phyloP scores from a whole-genome alignment of 1,140 invertebrate species.

The Magallana angulata region DNA sequence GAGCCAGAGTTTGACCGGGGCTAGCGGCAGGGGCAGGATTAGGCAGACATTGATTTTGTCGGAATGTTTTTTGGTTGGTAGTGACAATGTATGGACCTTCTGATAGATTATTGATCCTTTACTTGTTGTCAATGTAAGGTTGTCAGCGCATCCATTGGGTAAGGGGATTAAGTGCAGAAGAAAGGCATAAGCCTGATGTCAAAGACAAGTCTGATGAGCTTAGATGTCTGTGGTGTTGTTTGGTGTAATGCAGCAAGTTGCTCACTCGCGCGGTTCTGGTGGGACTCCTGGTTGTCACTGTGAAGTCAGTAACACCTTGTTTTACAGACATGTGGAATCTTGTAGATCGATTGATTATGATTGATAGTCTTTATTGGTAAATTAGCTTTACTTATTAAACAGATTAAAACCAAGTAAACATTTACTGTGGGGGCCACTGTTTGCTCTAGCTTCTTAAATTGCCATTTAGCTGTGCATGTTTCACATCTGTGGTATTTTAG shows the following conservation, averaged over 20 bases:
- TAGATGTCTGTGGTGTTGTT: not conserved
- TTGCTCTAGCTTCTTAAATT: not conserved
- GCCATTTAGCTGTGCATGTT: not conserved
- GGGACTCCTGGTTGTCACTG: too few relatives aligned
- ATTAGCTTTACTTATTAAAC: conserved; percentile 23
- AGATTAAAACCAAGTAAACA: conserved; percentile 8
- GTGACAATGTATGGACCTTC: not conserved
- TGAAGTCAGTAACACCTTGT: not conserved
- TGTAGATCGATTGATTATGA: conserved; percentile 19
- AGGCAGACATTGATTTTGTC: not conserved
- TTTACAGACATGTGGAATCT: conserved; percentile 13
- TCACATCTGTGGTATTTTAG: not conserved
- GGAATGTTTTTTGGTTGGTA: not conserved
- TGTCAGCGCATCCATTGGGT: not conserved
- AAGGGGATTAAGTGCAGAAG: not conserved
- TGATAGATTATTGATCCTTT: not conserved
- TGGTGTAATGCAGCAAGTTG: too few relatives aligned
- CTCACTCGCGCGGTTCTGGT: too few relatives aligned
- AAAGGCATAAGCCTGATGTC: not conserved
- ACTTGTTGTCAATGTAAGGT: not conserved
- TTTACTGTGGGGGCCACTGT: not conserved
- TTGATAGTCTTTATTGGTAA: conserved; percentile 26
- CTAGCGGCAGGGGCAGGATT: not conserved
- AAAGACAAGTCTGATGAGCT: not conserved
- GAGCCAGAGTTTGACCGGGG: not conserved